These are phyloP conservation scores for Strigamia maritima DNA, from an alignment of 2,888 invertebrate species.

Conservation along the genomic window DNA sequence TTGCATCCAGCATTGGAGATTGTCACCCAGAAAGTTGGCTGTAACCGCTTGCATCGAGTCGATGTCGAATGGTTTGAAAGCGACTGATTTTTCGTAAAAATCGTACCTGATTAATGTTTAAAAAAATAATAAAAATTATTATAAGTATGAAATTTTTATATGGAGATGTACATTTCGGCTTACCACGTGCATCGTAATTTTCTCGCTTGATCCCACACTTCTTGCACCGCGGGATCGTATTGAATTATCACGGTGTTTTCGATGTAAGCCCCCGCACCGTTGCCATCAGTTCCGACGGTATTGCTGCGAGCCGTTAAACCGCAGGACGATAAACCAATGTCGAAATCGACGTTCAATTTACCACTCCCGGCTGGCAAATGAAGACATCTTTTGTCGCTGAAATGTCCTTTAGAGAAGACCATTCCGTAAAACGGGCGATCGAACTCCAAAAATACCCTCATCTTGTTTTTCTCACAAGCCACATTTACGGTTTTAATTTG, in stretches of 20 bases:
- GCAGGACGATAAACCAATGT: conserved; percentile 87
- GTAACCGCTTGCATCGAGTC: conserved; percentile 93
- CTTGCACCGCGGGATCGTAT: conserved; percentile 90
- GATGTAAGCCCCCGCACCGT: conserved; percentile 63
- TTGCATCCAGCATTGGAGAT: conserved; percentile 96
- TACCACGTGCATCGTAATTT: conserved; percentile 86
- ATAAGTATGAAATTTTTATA: background rate
- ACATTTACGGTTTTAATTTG: conserved; percentile 80
- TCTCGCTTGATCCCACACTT: conserved; percentile 92
- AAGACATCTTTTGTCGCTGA: conserved; percentile 86
- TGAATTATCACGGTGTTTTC: conserved; percentile 88
- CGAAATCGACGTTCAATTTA: conserved; percentile 85
- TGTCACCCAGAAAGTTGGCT: conserved; percentile 91
- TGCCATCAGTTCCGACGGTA: conserved; percentile 41
- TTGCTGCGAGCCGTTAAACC: conserved; percentile 87
- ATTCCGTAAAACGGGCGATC: conserved; percentile 92
- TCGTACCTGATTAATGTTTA: conserved; percentile 70
- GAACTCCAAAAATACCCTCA: conserved; percentile 92
- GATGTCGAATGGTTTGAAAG: conserved; percentile 85
- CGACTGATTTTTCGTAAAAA: conserved; percentile 91
- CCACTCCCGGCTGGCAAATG: conserved; percentile 88
- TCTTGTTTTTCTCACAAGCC: conserved; percentile 92
- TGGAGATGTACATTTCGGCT: background rate
- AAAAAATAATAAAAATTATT: background rate
- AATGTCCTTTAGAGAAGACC: conserved; percentile 91